Evolutionary conservation across 1,140 invertebrate genomes (phyloP).

Genomic region (Bombus breviceps): DNA sequence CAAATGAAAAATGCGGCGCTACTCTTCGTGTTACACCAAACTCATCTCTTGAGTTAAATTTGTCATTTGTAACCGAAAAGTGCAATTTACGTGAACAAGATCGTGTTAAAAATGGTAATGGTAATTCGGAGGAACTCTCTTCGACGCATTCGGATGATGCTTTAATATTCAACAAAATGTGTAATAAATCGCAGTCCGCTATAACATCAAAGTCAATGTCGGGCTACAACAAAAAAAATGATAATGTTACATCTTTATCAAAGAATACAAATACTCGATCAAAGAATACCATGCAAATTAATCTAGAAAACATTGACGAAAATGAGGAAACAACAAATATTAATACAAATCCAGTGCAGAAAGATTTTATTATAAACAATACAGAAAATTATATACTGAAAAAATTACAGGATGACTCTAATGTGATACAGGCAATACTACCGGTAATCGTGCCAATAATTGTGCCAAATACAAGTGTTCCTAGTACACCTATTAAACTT

Average conservation of each 20-base stretch:
- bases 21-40: no score
- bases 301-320: neutral
- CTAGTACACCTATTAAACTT: neutral
- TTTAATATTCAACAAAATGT: neutral
- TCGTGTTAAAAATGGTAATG: no score
- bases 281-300: neutral
- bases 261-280: no score
- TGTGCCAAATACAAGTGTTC: neutral
- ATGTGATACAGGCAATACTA: neutral
- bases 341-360: neutral
- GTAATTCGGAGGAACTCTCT: neutral
- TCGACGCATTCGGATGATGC: neutral
- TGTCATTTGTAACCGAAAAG: neutral
- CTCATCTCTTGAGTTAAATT: neutral
- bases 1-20: neutral
- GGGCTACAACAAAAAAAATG: neutral
- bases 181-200: no score
- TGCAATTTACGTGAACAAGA: neutral
- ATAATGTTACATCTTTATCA: neutral
- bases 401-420: neutral
- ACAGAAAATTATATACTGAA: neutral
- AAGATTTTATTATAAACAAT: neutral
- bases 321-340: neutral
- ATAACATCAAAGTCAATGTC: neutral
- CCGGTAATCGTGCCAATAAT: conserved; percentile 18